phyloP scores from a whole-genome alignment of 2,888 invertebrate species.

The Strigamia maritima region DNA sequence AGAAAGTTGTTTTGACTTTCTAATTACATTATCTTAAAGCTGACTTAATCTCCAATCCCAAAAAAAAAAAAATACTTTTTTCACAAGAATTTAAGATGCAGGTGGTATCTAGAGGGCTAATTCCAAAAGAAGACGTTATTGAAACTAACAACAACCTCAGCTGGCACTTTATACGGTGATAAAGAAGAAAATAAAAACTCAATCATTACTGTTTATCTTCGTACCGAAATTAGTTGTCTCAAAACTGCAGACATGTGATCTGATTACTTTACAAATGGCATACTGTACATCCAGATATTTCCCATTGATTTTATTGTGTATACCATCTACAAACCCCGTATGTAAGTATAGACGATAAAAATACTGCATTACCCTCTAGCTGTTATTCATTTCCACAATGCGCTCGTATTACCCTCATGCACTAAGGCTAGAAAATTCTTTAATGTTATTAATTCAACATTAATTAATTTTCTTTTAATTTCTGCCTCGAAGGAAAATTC shows the following conservation, averaged over 20 bases:
- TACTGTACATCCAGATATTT: background rate
- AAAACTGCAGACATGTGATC: background rate
- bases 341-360: background rate
- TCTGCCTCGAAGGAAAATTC: background rate
- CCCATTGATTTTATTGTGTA: background rate
- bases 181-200: constrained; percentile 5
- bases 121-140: constrained; percentile 18
- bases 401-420: background rate
- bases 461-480: constrained; percentile 7
- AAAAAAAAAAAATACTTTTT: background rate
- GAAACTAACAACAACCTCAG: constrained; percentile 17
- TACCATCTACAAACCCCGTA: background rate
- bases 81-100: constrained; percentile 3
- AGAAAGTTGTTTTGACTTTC: background rate
- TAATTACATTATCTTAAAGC: background rate
- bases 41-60: background rate
- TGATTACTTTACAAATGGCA: constrained; percentile 1
- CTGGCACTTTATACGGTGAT: constrained; percentile 16
- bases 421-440: background rate
- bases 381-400: background rate
- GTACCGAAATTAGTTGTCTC: background rate
- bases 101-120: constrained; percentile 9
- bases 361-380: background rate
- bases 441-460: constrained; percentile 1
- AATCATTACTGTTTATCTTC: constrained; percentile 29